Base-by-base conservation (phyloP, 2,797 vertebrate species). In the Psittacula echo region DNA sequence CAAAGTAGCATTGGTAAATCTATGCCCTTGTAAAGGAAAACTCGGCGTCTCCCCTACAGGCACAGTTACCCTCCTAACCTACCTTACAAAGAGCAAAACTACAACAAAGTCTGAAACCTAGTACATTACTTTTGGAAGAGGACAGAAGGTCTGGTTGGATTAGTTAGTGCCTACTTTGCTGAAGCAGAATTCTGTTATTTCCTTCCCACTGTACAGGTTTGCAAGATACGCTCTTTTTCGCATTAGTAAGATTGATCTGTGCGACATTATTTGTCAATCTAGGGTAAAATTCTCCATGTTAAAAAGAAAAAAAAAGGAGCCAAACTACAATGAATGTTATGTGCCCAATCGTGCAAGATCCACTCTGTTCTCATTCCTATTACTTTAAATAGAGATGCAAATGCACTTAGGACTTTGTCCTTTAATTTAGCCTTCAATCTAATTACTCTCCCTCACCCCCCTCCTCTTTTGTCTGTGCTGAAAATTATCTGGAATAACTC, bases 351-450 rank as follows among this genome's bases (percentile, higher is more conserved):
- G 3, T 47, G 64, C 74, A 95, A 85, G 29, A 82, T 27, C 7
- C 32, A 58, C 60, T 87, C 81, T 79, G 34, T 93, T 92, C 75
- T 91, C 29, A 34, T 26, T 89, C 64, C 29, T 76, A 0, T 50
- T 76, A 70, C 42, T 81, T 93, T 79, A 92, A 90, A 51, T 21
- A 50, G 71, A 89, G 42, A 85, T 45, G 45, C 61, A 92, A 96
- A 91, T 24, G 56, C 21, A 65, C 23, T 80, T 41, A 65, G 60
- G 23, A 93, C 29, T 13, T 39, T 53, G 72, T 77, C 70, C 78
- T 92, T 91, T 85, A 93, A 94, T 94, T 91, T 71, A 87, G 37
- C 18, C 21, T 94, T 89, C 61, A 70, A 77, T 80, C 87, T 93
- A 89, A 87, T 89, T 92, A 92, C 51, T 65, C 8, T 34, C 20